phyloP scores from a whole-genome alignment of 2,888 invertebrate genomes.

The Drosophila mimetica region DNA sequence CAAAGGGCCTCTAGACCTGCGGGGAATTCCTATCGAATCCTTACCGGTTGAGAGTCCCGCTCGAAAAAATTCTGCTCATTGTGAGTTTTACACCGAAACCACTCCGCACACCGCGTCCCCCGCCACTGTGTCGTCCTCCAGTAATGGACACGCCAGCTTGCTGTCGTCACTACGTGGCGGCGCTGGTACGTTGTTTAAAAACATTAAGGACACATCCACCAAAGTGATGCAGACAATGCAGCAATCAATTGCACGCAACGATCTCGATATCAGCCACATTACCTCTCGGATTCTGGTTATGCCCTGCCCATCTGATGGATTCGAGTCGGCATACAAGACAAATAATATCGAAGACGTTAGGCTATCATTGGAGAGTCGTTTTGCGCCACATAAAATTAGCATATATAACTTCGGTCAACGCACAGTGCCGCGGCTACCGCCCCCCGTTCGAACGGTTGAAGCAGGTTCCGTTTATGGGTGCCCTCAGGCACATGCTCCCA shows the following conservation, averaged over 20 bases:
- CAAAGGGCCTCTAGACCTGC: constrained; percentile 88
- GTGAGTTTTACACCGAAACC: constrained; percentile 73
- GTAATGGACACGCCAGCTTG: constrained; percentile 86
- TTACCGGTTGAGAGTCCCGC: constrained; percentile 70
- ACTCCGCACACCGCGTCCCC: constrained; percentile 28
- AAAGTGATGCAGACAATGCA: constrained; percentile 99
- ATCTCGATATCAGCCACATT: constrained; percentile 96
- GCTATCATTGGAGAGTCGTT: constrained; percentile 90
- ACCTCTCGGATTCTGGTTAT: constrained; percentile 96
- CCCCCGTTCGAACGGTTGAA: constrained; percentile 87
- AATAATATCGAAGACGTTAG: constrained; percentile 97
- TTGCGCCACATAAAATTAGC: constrained; percentile 90
- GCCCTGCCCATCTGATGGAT: constrained; percentile 97
- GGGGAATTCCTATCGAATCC: constrained; percentile 81
- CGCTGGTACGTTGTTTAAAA: constrained; percentile 96
- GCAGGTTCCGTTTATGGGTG: constrained; percentile 89
- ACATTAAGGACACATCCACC: constrained; percentile 96
- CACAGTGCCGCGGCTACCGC: constrained; percentile 84
- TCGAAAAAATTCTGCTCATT: constrained; percentile 57
- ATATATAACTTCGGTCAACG: constrained; percentile 91
- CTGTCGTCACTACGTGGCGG: constrained; percentile 96
- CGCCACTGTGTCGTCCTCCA: constrained; percentile 46
- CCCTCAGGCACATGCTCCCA: constrained; percentile 89
- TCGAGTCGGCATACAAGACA: constrained; percentile 96
- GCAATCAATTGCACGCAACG: constrained; percentile 94